Conservation (phyloP, 30 jellyfish, hydroid and myxozoan genomes). For the Hydractinia symbiolongicarpus region DNA sequence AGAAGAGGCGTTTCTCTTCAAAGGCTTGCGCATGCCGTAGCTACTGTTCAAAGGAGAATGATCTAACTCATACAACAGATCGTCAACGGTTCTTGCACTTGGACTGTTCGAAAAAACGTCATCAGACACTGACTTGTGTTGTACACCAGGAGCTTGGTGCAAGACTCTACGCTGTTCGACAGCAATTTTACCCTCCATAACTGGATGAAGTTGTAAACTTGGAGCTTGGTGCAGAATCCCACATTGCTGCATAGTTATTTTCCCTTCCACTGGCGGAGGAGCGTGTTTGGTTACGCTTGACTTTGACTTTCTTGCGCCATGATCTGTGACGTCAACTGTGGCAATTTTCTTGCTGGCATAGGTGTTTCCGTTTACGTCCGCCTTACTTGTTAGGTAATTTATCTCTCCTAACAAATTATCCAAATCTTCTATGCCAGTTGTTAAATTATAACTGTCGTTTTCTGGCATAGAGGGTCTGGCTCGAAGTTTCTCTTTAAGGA, state of each 20-base stretch:
- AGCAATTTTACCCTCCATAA: not conserved
- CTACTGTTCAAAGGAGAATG: conserved; percentile 54
- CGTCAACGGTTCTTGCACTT: conserved; percentile 45
- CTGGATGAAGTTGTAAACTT: not conserved
- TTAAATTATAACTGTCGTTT: conserved; percentile 20
- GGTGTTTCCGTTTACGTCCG: not conserved
- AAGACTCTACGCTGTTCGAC: too few species aligned
- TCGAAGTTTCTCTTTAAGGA: conserved; percentile 19
- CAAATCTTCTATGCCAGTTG: conserved; percentile 68
- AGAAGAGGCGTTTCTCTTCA: not conserved
- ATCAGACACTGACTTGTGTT: conserved; percentile 32
- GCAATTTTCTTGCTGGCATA: not conserved
- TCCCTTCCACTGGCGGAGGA: not conserved
- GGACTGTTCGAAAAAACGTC: conserved; percentile 63
- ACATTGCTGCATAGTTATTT: not conserved
- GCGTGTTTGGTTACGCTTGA: conserved; percentile 3
- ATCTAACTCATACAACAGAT: conserved; percentile 55
- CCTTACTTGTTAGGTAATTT: not conserved
- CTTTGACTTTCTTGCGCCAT: not conserved
- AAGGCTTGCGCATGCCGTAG: not conserved
- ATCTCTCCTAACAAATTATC: conserved; percentile 71
- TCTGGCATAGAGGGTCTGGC: conserved; percentile 6
- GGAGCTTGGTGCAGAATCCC: conserved; percentile 19
- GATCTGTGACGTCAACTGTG: not conserved
- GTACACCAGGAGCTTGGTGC: not conserved